Evolutionary conservation across 2,888 invertebrate genomes (phyloP), one percentile per base, ranked within the genome.

Genomic region (Melolontha melolontha): DNA sequence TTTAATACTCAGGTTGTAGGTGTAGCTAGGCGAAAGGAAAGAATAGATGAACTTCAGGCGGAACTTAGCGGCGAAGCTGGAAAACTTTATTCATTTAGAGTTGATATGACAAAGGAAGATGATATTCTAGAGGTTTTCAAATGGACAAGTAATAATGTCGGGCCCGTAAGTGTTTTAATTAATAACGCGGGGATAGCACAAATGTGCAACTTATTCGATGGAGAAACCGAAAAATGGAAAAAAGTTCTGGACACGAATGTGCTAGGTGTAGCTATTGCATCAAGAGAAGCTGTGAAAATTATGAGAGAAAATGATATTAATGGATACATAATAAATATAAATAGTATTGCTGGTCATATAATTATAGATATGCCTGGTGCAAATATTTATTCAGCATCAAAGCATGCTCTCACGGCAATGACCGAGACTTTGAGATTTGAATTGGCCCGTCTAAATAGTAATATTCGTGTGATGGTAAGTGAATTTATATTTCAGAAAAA

Each of bases 321-420:
- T 8, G 75, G 75, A 1, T 71, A 76, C 27, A 73, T 76, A 40
- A 65, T 76, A 8, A 71, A 76, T 41, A 73, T 76, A 29, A 75
- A 74, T 65, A 75, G 74, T 50, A 64, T 73, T 34, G 64, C 68
- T n/a, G 75, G 74, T 7, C 73, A 73, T 49, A 41, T 44, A 10
- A 64, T 70, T 1, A 16, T 69, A 1, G 66, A 69, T 62, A 16
- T 63, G 42, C 71, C 74, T 6, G 64, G 54, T 59, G 16, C 70
- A 1, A 70, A 66, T 41, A 49, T 73, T 0, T 74, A 75, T 57
- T 54, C 68, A 6, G 70, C 73, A n/a, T 71, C 72, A 0, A 75
- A 75, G 59, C 64, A 66, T 65, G 74, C 73, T 2, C 67, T 75
- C 11, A 74, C 70, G 11, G 69, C 69, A 14, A 51, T 75, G 57